Percentiles rank a stretch among this genome's conserved stretches.
phyloP scores from a whole-genome alignment of 1,140 invertebrate species.

The Lepidurus packardi region DNA sequence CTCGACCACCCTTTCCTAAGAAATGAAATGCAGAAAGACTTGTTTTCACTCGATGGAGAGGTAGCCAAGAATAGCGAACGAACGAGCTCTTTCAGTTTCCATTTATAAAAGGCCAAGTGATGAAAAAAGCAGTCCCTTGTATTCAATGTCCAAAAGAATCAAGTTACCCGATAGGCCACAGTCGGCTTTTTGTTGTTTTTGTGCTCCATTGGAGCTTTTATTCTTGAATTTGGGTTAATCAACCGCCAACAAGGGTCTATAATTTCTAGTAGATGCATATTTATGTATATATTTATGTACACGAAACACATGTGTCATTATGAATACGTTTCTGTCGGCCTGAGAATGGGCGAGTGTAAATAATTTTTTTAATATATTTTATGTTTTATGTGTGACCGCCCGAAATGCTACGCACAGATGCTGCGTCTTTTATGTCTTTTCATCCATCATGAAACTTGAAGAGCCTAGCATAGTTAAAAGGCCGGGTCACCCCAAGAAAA shows the following conservation, averaged over 20 bases:
- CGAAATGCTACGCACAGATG: neutral
- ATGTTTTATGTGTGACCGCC: too few species aligned
- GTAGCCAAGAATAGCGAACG: neutral
- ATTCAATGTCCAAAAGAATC: neutral
- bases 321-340: neutral
- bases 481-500: neutral
- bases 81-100: neutral
- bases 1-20: neutral
- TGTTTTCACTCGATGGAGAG: neutral
- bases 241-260: neutral
- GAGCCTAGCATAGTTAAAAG: neutral
- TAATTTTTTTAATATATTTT: neutral
- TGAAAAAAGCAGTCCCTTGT: neutral
- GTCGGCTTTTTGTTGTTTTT: too few species aligned
- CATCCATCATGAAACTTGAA: constrained; percentile 22
- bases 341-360: neutral
- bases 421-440: constrained; percentile 9
- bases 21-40: neutral
- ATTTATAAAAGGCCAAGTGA: neutral
- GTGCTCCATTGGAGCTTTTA: neutral
- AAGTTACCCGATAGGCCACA: too few species aligned
- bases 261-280: neutral
- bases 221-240: neutral
- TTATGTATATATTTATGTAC: too few species aligned
- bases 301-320: neutral